Conservation (phyloP, 2,113 vertebrate species). For the Megalops atlanticus region DNA sequence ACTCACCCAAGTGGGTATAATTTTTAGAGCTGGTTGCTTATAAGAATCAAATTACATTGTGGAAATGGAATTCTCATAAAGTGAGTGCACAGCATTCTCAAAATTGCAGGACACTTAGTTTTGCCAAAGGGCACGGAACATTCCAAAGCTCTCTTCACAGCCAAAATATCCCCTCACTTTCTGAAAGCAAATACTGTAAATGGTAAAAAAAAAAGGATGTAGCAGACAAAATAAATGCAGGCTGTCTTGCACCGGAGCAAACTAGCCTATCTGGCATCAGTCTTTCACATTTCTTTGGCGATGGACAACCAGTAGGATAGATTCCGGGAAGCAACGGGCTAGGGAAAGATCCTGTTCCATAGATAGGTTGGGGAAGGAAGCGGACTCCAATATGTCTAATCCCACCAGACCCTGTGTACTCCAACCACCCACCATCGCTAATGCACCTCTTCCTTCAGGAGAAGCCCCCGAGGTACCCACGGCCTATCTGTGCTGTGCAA, state of each 20-base stretch:
- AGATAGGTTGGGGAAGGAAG: slow-evolving; percentile 56
- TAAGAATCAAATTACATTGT: not conserved
- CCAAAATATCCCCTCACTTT: not conserved
- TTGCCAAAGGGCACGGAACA: too few species aligned
- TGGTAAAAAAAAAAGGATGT: too few species aligned
- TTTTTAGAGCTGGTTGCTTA: not conserved
- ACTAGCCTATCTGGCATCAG: slow-evolving; percentile 49
- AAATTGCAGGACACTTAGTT: too few species aligned
- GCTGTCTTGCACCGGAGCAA: too few species aligned
- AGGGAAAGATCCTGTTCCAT: slow-evolving; percentile 31
- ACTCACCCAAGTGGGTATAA: too few species aligned
- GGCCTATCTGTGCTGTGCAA: slow-evolving; percentile 69
- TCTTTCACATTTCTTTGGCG: slow-evolving; percentile 55
- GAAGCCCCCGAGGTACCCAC: slow-evolving; percentile 63
- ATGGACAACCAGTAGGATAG: slow-evolving; percentile 42
- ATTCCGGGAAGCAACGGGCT: slow-evolving; percentile 66
- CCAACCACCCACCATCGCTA: slow-evolving; percentile 72
- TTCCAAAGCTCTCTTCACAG: not conserved
- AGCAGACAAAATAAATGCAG: too few species aligned
- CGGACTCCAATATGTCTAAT: slow-evolving; percentile 50
- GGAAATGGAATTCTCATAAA: not conserved
- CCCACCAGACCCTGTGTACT: slow-evolving; percentile 58
- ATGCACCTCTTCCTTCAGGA: slow-evolving; percentile 70
- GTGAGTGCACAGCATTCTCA: not conserved
- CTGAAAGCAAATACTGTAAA: not conserved